Evolutionary conservation across 2,113 vertebrate species (phyloP).

Genomic region (Dinomys branickii): DNA sequence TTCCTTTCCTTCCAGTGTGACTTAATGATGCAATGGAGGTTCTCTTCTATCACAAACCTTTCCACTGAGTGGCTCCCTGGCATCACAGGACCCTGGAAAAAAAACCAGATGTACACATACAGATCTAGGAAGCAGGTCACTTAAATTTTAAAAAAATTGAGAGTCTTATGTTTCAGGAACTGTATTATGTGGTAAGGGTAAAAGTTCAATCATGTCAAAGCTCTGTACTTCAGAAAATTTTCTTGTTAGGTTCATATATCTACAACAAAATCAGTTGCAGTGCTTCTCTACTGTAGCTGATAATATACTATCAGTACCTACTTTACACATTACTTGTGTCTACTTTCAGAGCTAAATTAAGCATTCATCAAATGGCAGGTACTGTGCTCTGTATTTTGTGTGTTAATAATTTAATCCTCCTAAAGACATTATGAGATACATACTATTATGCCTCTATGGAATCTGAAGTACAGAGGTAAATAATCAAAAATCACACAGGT

Average conservation of each 20-base stretch:
- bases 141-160: constrained; percentile 16
- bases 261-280: not conserved
- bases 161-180: not conserved
- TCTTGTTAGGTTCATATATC: not conserved
- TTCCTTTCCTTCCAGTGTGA: constrained; percentile 98
- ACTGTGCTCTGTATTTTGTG: not conserved
- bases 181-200: not conserved
- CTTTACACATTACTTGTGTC: not conserved
- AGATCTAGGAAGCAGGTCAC: not conserved
- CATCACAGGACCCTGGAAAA: constrained; percentile 96
- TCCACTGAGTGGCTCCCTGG: constrained; percentile 98
- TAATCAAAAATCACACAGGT: not conserved
- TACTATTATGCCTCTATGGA: not conserved
- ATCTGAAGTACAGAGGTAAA: constrained; percentile 3
- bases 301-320: not conserved
- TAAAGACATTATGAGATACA: not conserved
- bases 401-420: constrained; percentile 19
- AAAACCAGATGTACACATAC: not conserved
- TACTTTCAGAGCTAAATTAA: not conserved
- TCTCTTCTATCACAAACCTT: constrained; percentile 98
- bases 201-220: not conserved
- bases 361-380: not conserved
- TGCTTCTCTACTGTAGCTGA: not conserved
- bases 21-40: constrained; percentile 97
- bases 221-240: not conserved